Evolutionary conservation across 2,797 vertebrate genomes (phyloP).

Genomic region (Danio jaintianensis): DNA sequence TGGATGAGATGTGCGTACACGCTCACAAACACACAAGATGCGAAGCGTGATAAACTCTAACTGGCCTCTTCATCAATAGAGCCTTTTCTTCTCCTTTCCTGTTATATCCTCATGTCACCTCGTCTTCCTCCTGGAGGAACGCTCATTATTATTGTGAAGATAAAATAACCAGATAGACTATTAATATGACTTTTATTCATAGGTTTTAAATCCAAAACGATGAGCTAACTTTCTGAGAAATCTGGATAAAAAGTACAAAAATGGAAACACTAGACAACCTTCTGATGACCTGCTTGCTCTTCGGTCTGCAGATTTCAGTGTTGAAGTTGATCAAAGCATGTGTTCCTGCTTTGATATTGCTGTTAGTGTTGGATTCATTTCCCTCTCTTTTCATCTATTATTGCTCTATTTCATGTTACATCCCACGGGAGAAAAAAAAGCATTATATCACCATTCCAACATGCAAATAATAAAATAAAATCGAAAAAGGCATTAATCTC

Average conservation of each 20-base stretch:
- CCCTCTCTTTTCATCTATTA: slow-evolving; percentile 47
- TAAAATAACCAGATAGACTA: slow-evolving; percentile 28
- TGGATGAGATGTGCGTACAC: slow-evolving; percentile 47
- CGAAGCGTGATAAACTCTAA: slow-evolving; percentile 34
- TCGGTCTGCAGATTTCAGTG: slow-evolving; percentile 36
- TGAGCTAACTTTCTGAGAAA: slow-evolving; percentile 20
- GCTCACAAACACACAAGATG: slow-evolving; percentile 38
- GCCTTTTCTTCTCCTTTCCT: slow-evolving; percentile 6
- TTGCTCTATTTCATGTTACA: slow-evolving; percentile 30
- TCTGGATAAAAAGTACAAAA: slow-evolving; percentile 21
- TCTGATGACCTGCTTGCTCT: slow-evolving; percentile 29
- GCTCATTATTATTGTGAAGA: background rate
- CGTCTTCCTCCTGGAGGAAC: slow-evolving; percentile 6
- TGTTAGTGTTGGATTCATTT: slow-evolving; percentile 43
- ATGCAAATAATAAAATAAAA: slow-evolving; percentile 47
- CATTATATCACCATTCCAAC: slow-evolving; percentile 42
- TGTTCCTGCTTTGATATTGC: slow-evolving; percentile 32
- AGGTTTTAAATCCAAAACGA: slow-evolving; percentile 17
- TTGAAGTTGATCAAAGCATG: slow-evolving; percentile 43
- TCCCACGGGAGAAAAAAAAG: slow-evolving; percentile 23
- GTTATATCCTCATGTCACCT: slow-evolving; percentile 25
- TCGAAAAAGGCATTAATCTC: slow-evolving; percentile 3
- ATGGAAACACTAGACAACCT: slow-evolving; percentile 30
- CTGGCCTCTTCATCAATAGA: slow-evolving; percentile 31
- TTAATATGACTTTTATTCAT: slow-evolving; percentile 32